phyloP scores from a whole-genome alignment of 2,113 vertebrate genomes.

The Saccopteryx bilineata region DNA sequence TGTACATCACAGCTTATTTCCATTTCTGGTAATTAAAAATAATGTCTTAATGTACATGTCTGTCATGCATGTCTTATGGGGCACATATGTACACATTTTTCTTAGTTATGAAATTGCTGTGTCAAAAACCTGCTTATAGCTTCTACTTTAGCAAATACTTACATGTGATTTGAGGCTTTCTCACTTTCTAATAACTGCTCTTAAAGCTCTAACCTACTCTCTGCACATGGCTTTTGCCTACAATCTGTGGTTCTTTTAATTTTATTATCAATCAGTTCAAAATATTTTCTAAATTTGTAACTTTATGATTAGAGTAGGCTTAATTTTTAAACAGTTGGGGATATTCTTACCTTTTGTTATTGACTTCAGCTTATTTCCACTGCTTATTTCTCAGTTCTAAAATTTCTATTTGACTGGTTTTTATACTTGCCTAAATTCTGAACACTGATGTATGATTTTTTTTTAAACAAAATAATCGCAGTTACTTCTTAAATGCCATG shows the following conservation, averaged over 20 bases:
- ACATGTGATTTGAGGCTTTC: neutral
- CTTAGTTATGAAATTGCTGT: neutral
- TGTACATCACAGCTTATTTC: neutral
- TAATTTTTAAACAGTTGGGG: conserved; percentile 7
- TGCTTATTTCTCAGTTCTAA: neutral
- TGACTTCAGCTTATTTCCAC: neutral
- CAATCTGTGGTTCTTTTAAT: neutral
- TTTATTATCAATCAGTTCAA: neutral
- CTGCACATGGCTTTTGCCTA: neutral
- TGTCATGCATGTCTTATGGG: neutral
- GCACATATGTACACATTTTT: neutral
- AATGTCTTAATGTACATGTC: neutral
- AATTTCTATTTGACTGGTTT: conserved; percentile 47
- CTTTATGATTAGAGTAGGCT: neutral
- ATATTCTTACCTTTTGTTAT: conserved; percentile 18
- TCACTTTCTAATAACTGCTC: neutral
- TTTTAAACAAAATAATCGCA: conserved; percentile 4
- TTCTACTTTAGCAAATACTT: neutral
- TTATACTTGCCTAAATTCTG: conserved; percentile 5
- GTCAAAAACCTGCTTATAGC: neutral
- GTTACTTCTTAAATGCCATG: neutral
- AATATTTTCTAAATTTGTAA: conserved; percentile 4
- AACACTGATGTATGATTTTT: neutral
- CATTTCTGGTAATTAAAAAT: neutral
- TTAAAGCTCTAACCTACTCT: neutral